Base-by-base conservation (phyloP, 2,113 vertebrate species). In the Trogon melanurus region DNA sequence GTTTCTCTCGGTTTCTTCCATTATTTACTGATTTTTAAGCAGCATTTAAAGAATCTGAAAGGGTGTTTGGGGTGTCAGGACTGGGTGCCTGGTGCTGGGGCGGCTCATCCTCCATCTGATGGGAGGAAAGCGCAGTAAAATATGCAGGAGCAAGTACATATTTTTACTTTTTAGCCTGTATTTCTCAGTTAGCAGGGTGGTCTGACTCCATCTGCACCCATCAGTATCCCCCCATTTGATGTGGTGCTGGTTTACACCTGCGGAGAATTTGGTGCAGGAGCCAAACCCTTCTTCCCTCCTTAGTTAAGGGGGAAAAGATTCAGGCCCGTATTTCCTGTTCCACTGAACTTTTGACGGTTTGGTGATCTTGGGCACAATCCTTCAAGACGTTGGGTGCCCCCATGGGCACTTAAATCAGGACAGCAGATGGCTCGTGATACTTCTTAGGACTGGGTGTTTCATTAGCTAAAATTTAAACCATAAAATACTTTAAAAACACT, bases 171-270 rank as follows among this genome's bases (percentile, higher is more conserved):
- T 5, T 38, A 8, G 29, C 48, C 58, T 94, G 57, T 76, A 88
- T 36, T 12, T 89, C 38, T 60, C 36, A 13, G 26, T 34, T 17
- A 83, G 50, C 86, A 64, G 71, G 32, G 38, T 1, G 16, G n/a
- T 5, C 9, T 67, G 56, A 18, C 25, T 5, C 1, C 0, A 21
- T 48, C 45, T 71, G 44, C 16, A 8, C 36, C 45, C 10, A 0
- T 19, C 10, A 10, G 30, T 62, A 4, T 20, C 5, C 13, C 51
- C 64, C 27, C 2, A 1, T 18, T 56, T 27, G 56, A 27, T 27
- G 14, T 26, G 32, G 61, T 6, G 11, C 17, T 67, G 65, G 12
- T 80, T 91, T 75, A 5, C 56, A 18, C 27, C 2, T 1, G 23
- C 0, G 22, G 79, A 80, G 34, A 74, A 57, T 44, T 4, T 23